A percentile compares a stretch with the other conserved stretches of the same genome.
Conservation (phyloP, 92 coral and sea anemone genomes). For the Siderastrea siderea region DNA sequence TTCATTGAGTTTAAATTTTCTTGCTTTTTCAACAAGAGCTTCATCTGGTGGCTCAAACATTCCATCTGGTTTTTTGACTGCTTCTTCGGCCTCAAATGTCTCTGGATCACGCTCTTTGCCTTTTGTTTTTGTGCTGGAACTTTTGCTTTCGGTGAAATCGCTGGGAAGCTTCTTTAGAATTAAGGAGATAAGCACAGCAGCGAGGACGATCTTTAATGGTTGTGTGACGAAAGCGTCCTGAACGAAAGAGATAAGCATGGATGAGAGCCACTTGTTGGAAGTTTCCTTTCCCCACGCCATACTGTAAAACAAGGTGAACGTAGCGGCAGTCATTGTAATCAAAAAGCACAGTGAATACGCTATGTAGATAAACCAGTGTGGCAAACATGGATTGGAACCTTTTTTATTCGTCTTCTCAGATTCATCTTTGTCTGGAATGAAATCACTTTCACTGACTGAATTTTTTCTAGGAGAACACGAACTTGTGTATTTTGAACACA, state of each 20-base stretch:
- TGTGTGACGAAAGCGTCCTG: slow-evolving; percentile 78
- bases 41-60: slow-evolving; percentile 65
- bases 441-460: slow-evolving; percentile 5
- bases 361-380: slow-evolving; percentile 76
- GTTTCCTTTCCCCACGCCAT: slow-evolving; percentile 81
- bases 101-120: background rate
- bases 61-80: background rate
- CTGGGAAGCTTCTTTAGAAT: slow-evolving; percentile 60
- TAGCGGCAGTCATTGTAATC: slow-evolving; percentile 51
- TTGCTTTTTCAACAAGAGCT: slow-evolving; percentile 64
- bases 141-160: slow-evolving; percentile 32
- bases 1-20: slow-evolving; percentile 71
- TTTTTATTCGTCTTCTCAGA: background rate
- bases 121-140: slow-evolving; percentile 1
- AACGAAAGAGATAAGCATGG: slow-evolving; percentile 76
- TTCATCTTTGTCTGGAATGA: background rate
- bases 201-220: slow-evolving; percentile 47
- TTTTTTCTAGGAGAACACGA: background rate
- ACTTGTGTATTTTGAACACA: slow-evolving; percentile 12
- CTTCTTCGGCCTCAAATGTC: slow-evolving; percentile 1
- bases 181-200: slow-evolving; percentile 50
- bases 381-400: slow-evolving; percentile 48
- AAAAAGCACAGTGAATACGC: slow-evolving; percentile 67
- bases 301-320: slow-evolving; percentile 82
- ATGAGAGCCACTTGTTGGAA: slow-evolving; percentile 76